Evolutionary conservation across 1,140 invertebrate species (phyloP), one percentile per base, ranked within the genome.

Genomic region (Conopomorpha cramerella): DNA sequence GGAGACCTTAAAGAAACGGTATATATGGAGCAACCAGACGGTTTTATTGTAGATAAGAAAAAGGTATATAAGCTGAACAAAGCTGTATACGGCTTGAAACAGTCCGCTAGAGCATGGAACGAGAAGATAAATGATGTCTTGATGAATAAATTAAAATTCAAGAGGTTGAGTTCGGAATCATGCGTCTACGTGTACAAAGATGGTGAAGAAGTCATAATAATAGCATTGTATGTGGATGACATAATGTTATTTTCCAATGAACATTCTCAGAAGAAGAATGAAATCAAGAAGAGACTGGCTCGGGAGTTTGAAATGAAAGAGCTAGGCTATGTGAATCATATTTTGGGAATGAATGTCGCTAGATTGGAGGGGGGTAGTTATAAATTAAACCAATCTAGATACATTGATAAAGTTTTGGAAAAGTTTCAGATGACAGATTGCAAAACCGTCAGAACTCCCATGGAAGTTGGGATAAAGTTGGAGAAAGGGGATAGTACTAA

Each of bases 71-170:
- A 15, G n/a, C 30, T 78, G 8, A 52, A 57, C 2, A 63, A 57
- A 41, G 52, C 49, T 14, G 12, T 76, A 1, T 76, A 77, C 36
- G 60, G 59, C 0, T 39, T 77, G 1, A 67, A 72, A 45, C 65
- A 77, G 44, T 48, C 68, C 26, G 48, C 60, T n/a, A 45, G 54
- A 13, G 46, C 41, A n/a, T 77, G 64, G 64, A 54, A 66, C 39
- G 39, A 55, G 7, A 45, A 46, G 36, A 27, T 55, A 39, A 43
- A 26, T 27, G 16, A 14, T 27, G 26, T 35, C 4, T 19, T 37
- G 56, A 10, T 13, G 13, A 36, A 27, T 26, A 29, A 41, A 47
- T 37, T 35, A n/a, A 36, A 30, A n/a, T 57, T 50, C 25, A 37
- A 33, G 13, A 45, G 39, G 32, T 51, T 42, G 16, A 36, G 40